These are phyloP conservation scores for Priocnemis perturbator DNA, from an alignment of 2,888 invertebrate species.

Conservation along the genomic window DNA sequence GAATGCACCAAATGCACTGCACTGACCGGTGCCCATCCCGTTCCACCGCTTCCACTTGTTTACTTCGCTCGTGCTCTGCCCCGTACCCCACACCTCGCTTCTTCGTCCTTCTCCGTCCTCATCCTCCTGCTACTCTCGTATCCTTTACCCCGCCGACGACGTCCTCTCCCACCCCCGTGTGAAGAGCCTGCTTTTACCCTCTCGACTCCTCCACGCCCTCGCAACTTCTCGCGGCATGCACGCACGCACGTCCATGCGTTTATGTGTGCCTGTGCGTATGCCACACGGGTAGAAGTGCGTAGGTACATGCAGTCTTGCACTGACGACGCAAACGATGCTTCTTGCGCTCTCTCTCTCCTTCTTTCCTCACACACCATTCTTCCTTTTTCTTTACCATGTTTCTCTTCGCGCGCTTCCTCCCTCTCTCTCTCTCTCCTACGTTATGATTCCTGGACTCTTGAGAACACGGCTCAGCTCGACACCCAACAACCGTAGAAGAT, in stretches of 20 bases:
- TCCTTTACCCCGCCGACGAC: conserved; percentile 27
- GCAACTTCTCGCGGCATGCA: conserved; percentile 10
- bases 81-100: conserved; percentile 32
- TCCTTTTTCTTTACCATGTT: conserved; percentile 8
- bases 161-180: conserved; percentile 42
- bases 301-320: conserved; percentile 15
- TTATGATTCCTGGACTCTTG: conserved; percentile 6
- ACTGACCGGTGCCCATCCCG: conserved; percentile 63
- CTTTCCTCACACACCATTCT: conserved; percentile 22
- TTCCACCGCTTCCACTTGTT: conserved; percentile 68
- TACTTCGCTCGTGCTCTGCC: conserved; percentile 59
- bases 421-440: conserved; percentile 9
- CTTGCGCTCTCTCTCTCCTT: conserved; percentile 16
- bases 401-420: conserved; percentile 1
- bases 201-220: conserved; percentile 31
- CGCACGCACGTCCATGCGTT: conserved; percentile 8
- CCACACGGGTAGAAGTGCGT: conserved; percentile 10
- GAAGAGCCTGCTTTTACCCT: conserved; percentile 36
- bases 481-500: conserved; percentile 6
- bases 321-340: conserved; percentile 24
- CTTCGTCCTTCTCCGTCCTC: conserved; percentile 19
- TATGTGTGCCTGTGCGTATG: conserved; percentile 7
- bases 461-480: conserved; percentile 29
- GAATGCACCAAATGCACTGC: conserved; percentile 70
- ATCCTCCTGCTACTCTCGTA: conserved; percentile 33